Evolutionary conservation across 2,113 vertebrate species (phyloP).

Genomic region (Rynchops niger): DNA sequence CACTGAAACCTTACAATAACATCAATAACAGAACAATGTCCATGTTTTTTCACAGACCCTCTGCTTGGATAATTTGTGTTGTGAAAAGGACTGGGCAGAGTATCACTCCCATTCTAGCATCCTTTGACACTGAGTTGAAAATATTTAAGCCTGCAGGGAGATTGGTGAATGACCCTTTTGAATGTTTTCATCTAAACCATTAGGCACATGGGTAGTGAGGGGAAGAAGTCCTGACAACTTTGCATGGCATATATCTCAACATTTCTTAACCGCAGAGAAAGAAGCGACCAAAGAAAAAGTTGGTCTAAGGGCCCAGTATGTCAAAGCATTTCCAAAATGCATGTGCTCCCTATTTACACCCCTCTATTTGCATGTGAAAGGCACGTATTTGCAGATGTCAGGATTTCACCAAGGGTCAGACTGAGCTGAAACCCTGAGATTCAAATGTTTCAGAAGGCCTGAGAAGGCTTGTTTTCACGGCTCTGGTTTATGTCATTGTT

Average conservation of each 20-base stretch:
- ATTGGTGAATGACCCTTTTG: constrained; percentile 33
- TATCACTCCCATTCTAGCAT: background rate
- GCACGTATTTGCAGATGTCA: constrained; percentile 48
- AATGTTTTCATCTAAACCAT: constrained; percentile 10
- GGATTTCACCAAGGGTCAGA: constrained; percentile 24
- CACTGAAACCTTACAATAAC: background rate
- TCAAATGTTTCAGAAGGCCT: constrained; percentile 30
- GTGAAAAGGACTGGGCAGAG: background rate
- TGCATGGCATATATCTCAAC: constrained; percentile 13
- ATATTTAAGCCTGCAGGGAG: constrained; percentile 20
- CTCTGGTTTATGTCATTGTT: constrained; percentile 27
- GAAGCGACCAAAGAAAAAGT: background rate
- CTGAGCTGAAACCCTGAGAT: background rate
- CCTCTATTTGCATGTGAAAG: constrained; percentile 57
- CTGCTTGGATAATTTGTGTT: background rate
- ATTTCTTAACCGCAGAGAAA: constrained; percentile 20
- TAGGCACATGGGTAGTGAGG: background rate
- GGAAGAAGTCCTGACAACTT: constrained; percentile 6
- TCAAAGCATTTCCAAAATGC: constrained; percentile 49
- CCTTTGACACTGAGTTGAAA: background rate
- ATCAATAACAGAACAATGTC: background rate
- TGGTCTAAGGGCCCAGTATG: background rate
- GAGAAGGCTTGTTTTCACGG: background rate
- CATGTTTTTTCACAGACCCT: background rate
- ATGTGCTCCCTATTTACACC: background rate